Evolutionary conservation across 2,797 vertebrate genomes (phyloP).

Genomic region (Alfaro cultratus): DNA sequence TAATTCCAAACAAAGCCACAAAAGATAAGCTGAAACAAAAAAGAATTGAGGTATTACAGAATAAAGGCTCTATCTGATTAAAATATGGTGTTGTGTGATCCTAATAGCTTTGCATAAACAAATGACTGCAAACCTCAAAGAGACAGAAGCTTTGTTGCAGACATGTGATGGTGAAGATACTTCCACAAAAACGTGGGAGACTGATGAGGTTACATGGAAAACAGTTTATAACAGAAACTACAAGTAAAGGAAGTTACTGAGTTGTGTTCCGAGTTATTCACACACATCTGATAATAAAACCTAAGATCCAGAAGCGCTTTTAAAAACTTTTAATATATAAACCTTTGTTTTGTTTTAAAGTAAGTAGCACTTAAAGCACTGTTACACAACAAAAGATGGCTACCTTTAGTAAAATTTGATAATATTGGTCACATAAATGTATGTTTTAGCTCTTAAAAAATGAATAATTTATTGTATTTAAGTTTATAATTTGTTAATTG

Average conservation of each 20-base stretch:
- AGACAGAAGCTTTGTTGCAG: neutral
- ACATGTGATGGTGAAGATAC: neutral
- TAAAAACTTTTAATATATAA: neutral
- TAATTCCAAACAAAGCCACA: neutral
- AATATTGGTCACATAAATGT: neutral
- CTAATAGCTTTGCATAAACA: neutral
- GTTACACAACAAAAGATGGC: neutral
- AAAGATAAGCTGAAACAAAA: neutral
- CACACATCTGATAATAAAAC: neutral
- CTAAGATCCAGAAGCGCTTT: neutral
- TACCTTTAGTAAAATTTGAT: neutral
- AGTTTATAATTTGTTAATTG: neutral
- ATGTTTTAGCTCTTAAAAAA: neutral
- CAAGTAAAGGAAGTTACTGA: neutral
- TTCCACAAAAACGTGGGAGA: neutral
- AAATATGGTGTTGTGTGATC: neutral
- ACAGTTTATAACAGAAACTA: neutral
- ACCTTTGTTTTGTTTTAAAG: neutral
- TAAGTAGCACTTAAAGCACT: neutral
- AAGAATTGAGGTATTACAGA: neutral
- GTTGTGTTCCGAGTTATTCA: neutral
- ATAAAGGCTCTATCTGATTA: neutral
- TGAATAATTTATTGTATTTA: neutral
- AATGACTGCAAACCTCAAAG: neutral
- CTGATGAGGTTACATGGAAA: neutral